These are phyloP conservation scores for Eristalis intricaria DNA, from an alignment of 2,888 invertebrate genomes.

Conservation along the genomic window DNA sequence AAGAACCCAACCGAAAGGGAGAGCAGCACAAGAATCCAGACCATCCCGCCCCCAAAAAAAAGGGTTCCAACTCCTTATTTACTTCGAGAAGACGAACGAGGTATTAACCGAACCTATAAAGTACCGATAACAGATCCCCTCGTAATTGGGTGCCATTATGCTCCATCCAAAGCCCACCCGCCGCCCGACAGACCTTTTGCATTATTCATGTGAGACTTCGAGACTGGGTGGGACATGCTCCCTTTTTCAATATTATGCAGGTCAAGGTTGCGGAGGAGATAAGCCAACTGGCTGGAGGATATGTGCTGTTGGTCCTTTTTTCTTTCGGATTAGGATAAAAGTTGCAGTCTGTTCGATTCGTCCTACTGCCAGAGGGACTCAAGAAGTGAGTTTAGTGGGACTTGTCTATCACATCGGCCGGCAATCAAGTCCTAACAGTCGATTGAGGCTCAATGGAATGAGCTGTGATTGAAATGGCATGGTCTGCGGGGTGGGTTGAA, in stretches of 20 bases:
- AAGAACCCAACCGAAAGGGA: not conserved
- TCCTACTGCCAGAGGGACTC: not conserved
- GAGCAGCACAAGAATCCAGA: not conserved
- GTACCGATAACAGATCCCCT: not conserved
- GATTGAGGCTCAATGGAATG: not conserved
- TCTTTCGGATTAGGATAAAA: not conserved
- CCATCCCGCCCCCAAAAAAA: not conserved
- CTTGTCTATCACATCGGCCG: not conserved
- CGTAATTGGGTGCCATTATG: slow-evolving; percentile 24
- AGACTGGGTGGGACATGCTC: not conserved
- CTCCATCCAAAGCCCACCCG: not conserved
- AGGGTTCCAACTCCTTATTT: slow-evolving; percentile 21
- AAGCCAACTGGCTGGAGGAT: not conserved
- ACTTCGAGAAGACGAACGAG: slow-evolving; percentile 9
- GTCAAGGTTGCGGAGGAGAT: not conserved
- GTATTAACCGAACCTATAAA: slow-evolving; percentile 5
- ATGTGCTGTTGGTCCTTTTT: not conserved
- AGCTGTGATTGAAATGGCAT: not conserved
- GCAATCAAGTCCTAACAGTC: not conserved
- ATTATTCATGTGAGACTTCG: not conserved
- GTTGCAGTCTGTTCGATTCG: not conserved
- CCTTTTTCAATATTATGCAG: not conserved
- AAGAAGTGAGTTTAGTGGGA: not conserved
- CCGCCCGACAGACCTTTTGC: not conserved
- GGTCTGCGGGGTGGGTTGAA: too few species aligned